Evolutionary conservation across 2,888 invertebrate genomes (phyloP).

Genomic region (Eristalis intricaria): DNA sequence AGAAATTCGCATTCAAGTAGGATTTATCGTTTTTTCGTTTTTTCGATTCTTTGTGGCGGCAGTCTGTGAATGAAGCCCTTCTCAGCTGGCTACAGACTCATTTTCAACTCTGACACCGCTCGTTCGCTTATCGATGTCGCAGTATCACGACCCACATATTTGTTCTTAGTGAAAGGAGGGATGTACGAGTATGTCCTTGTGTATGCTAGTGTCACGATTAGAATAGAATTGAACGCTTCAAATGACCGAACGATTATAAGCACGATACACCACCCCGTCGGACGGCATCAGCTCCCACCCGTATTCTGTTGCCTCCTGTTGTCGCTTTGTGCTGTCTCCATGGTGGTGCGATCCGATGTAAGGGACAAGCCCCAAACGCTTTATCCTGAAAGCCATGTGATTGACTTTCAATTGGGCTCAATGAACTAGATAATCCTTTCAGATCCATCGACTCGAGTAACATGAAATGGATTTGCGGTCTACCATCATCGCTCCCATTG

Average conservation of each 20-base stretch:
- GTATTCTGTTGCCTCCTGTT: background rate
- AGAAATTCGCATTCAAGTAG: constrained; percentile 22
- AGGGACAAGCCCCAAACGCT: constrained; percentile 23
- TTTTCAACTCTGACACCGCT: no score
- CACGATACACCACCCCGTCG: constrained; percentile 10
- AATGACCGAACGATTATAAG: constrained; percentile 58
- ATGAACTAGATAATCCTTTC: constrained; percentile 71
- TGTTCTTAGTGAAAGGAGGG: constrained; percentile 13
- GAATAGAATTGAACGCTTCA: constrained; percentile 62
- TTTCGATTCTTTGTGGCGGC: no score
- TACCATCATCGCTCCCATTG: constrained; percentile 35
- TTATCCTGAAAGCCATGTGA: constrained; percentile 54
- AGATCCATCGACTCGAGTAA: constrained; percentile 64
- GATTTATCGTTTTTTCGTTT: background rate
- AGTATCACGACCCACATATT: background rate
- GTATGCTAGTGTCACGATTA: constrained; percentile 44
- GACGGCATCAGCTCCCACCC: background rate
- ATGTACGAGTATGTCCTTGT: constrained; percentile 21
- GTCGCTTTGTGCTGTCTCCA: background rate
- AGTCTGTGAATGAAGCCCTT: background rate
- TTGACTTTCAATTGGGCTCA: constrained; percentile 71
- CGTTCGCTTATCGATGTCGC: background rate
- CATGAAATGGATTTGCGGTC: constrained; percentile 68
- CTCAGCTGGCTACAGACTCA: no score
- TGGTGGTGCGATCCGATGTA: background rate